Conservation (phyloP, 2,113 vertebrate species). For the Hydrochoerus hydrochaeris region DNA sequence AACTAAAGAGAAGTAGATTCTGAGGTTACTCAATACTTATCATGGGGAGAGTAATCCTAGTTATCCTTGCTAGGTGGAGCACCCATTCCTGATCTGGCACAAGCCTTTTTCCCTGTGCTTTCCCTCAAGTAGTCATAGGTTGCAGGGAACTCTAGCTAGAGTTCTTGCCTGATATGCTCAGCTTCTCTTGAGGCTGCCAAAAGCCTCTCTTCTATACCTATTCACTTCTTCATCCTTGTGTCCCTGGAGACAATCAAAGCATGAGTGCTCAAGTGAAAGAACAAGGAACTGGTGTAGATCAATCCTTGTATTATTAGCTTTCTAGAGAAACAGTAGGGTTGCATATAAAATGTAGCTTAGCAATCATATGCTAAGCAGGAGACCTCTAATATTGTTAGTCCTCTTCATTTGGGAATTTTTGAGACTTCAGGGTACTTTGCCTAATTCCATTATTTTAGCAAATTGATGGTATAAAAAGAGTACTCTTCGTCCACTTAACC, state of each 20-base stretch:
- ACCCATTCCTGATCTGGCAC: too few relatives aligned
- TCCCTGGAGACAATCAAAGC: not conserved
- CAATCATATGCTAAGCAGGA: not conserved
- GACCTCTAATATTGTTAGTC: not conserved
- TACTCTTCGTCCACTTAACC: not conserved
- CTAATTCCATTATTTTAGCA: slow-evolving; percentile 18
- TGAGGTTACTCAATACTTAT: not conserved
- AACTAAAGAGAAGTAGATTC: not conserved
- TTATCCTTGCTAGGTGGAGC: rapidly evolving
- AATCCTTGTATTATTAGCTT: not conserved
- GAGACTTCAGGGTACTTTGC: not conserved
- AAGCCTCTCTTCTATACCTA: not conserved
- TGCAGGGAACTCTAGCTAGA: not conserved
- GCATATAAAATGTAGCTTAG: not conserved
- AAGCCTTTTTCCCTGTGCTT: not conserved
- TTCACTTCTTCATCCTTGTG: not conserved
- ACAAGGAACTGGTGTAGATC: not conserved
- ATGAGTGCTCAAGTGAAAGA: not conserved
- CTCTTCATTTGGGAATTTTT: not conserved
- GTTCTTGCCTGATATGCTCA: not conserved
- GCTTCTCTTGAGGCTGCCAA: not conserved
- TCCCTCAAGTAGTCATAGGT: not conserved
- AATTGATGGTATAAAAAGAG: not conserved
- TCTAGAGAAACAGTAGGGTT: not conserved
- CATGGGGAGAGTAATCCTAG: not conserved